phyloP scores from a whole-genome alignment of 2,797 vertebrate genomes.

The Erethizon dorsatum region DNA sequence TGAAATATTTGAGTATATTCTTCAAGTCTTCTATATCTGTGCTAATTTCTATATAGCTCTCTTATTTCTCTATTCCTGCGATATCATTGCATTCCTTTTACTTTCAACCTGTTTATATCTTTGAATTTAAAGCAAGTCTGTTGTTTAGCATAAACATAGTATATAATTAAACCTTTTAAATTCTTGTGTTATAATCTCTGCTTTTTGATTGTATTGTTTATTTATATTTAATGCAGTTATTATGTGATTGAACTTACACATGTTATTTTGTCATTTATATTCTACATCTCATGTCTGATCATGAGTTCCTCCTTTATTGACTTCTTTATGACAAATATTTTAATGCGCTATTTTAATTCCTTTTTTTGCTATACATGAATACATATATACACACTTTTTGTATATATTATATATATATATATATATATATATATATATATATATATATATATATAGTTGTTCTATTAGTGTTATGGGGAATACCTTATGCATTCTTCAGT shows the following conservation, averaged over 20 bases:
- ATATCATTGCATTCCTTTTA: background rate
- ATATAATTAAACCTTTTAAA: background rate
- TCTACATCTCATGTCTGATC: background rate
- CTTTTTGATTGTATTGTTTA: background rate
- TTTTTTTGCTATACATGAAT: background rate
- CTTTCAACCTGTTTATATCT: background rate
- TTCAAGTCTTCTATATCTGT: background rate
- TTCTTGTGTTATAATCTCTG: background rate
- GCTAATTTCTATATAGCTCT: background rate
- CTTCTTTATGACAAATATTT: background rate
- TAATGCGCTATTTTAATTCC: background rate
- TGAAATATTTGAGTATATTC: background rate
- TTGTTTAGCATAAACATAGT: background rate
- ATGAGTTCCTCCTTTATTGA: background rate
- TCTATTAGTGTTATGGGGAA: background rate
- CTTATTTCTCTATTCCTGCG: background rate
- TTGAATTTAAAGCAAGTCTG: background rate
- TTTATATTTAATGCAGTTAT: conserved; percentile 47
- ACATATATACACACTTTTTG: background rate
- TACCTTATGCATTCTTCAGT: background rate
- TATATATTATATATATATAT: background rate
- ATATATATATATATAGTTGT: too few species aligned
- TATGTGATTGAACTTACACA: background rate
- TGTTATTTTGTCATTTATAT: background rate
- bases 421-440: background rate